Evolutionary conservation across 1,140 invertebrate genomes (phyloP).

Genomic region (Hesperophylax magnus): DNA sequence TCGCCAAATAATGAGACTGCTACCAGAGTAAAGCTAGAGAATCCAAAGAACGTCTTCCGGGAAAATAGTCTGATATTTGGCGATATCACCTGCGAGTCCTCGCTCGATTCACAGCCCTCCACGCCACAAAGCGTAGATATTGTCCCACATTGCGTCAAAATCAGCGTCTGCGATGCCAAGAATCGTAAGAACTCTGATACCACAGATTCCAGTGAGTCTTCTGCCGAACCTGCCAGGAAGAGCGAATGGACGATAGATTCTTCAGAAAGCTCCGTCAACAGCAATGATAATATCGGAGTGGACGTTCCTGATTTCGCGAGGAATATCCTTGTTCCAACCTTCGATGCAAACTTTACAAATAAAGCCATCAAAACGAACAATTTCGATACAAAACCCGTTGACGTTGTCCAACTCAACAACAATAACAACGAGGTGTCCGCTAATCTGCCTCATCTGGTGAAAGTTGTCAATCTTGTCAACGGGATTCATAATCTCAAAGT

Average conservation of each 20-base stretch:
- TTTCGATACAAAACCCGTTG: not conserved
- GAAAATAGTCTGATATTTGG: conserved; percentile 55
- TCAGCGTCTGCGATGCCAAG: conserved; percentile 40
- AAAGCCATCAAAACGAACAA: conserved; percentile 15
- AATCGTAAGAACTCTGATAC: conserved; percentile 18
- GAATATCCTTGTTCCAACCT: not conserved
- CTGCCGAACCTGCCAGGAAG: not conserved
- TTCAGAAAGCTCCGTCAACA: conserved; percentile 27
- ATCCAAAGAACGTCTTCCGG: conserved; percentile 54
- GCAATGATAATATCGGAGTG: conserved; percentile 28
- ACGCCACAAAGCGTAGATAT: conserved; percentile 46
- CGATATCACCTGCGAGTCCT: conserved; percentile 52
- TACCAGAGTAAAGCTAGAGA: conserved; percentile 36
- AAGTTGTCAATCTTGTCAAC: conserved; percentile 34
- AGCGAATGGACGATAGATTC: conserved; percentile 34
- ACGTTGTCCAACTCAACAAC: conserved; percentile 1
- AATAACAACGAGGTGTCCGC: conserved; percentile 24
- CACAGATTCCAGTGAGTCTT: conserved; percentile 20
- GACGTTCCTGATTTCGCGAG: conserved; percentile 24
- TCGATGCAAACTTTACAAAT: conserved; percentile 7
- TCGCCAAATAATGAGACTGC: conserved; percentile 20
- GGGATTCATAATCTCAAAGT: conserved; percentile 40
- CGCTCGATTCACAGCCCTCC: conserved; percentile 48
- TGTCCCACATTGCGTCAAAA: conserved; percentile 25
- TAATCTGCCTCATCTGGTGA: conserved; percentile 23